phyloP scores from a whole-genome alignment of 2,113 vertebrate species.

The Calcarius ornatus region DNA sequence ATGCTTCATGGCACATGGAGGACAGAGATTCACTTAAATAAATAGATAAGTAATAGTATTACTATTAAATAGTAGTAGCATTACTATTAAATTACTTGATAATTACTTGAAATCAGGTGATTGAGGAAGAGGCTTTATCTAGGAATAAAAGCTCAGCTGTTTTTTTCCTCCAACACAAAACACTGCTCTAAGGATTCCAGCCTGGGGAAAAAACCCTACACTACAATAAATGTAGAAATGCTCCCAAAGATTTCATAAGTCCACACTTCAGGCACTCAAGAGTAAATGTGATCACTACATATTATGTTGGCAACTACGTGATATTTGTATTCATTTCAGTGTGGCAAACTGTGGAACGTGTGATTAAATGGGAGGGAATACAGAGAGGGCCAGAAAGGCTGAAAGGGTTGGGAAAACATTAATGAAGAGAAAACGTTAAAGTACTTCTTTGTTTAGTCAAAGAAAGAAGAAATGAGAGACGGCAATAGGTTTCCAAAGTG shows the following conservation, averaged over 20 bases:
- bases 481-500: neutral
- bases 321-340: neutral
- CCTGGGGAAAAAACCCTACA: rapidly evolving
- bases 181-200: neutral
- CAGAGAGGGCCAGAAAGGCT: neutral
- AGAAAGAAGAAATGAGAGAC: neutral
- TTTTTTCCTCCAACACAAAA: neutral
- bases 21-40: neutral
- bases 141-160: neutral
- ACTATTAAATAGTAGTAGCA: neutral
- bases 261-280: neutral
- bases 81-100: neutral
- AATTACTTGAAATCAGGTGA: neutral
- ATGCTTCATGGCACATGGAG: neutral
- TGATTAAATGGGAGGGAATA: neutral
- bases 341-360: neutral
- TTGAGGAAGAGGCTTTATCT: neutral
- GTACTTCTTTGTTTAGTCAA: neutral
- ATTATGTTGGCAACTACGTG: rapidly evolving
- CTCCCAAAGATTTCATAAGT: neutral
- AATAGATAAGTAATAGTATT: neutral
- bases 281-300: neutral
- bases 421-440: neutral
- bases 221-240: neutral
- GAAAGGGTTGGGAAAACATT: neutral